Percentiles rank a stretch among this genome's conserved stretches.
Evolutionary conservation across 2,888 invertebrate genomes (phyloP).

Genomic region (Zhengitettix transpicula): DNA sequence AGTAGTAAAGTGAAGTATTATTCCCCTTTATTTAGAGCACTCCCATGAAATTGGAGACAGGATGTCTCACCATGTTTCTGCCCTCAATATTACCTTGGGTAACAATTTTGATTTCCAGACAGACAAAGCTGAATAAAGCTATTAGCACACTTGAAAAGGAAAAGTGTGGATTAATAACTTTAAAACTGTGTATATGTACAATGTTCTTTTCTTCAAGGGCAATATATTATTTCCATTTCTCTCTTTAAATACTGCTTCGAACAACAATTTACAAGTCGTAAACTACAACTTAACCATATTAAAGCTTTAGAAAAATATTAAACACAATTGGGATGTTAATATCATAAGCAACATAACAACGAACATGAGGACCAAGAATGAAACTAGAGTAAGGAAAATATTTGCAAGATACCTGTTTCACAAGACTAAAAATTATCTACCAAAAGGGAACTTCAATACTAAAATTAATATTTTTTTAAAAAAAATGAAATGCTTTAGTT

Average conservation of each 20-base stretch:
- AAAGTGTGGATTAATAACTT: background rate
- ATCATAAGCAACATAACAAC: background rate
- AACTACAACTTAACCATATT: background rate
- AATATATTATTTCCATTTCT: background rate
- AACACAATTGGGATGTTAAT: background rate
- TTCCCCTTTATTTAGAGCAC: too few relatives aligned
- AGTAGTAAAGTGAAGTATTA: too few relatives aligned
- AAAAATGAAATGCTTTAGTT: background rate
- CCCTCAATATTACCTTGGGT: too few relatives aligned
- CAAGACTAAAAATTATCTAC: background rate
- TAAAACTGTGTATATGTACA: too few relatives aligned
- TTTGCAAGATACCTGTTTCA: too few relatives aligned
- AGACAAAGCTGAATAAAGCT: too few relatives aligned
- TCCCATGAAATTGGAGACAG: too few relatives aligned
- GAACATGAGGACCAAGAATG: background rate
- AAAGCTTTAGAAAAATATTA: background rate
- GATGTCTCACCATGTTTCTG: too few relatives aligned
- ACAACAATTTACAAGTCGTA: background rate
- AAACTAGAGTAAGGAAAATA: too few relatives aligned
- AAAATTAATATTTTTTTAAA: background rate
- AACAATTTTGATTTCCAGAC: too few relatives aligned
- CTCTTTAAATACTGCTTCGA: background rate
- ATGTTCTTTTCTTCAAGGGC: background rate
- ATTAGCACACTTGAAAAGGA: background rate
- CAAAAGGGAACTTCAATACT: background rate